Evolutionary conservation across 2,113 vertebrate species (phyloP), one percentile per base, ranked within the genome.

Genomic region (Oreochromis niloticus): DNA sequence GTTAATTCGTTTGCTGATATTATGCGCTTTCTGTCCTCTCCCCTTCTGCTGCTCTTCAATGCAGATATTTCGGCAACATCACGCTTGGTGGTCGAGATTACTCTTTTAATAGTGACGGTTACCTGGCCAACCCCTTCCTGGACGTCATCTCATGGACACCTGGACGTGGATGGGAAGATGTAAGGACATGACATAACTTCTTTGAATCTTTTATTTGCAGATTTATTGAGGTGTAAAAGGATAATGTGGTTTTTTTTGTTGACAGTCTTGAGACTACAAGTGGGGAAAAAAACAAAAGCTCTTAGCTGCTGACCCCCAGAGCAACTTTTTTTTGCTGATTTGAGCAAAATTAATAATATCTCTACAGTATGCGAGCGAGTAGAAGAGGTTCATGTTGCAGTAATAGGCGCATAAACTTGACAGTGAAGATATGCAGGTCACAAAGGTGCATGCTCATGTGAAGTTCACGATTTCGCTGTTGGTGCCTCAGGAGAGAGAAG

Each of bases 51-150:
- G 46, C 43, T 66, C 4, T 83, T 81, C 19, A 79, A 27, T 81
- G 61, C 95, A 98, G 98, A 94, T 99, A 98, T 95, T 99, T 99
- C 95, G 96, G 96, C 96, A 99, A 99, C 94, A 98, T 99, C 95
- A 97, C 98, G 1, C 97, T 98, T 92, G 97, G 97, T 2, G 97
- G 97, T 86, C 96, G 97, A 80, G 98, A 99, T 80, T 99, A 98
- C 89, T 98, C 98, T 83, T 99, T 99, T 92, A 97, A 97, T 17
- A 96, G 95, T 41, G 98, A 99, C 0, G 98, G 98, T 2, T 99
- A 98, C 95, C 96, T 99, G 89, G 95, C 98, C 88, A 99, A 98
- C 89, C 98, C 98, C 13, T 98, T 98, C 46, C 94, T 99, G 59
- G 98, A 98, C 6, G 98, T 99, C 66, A 98, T 99, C 92, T 98